These are phyloP conservation scores for Leptinotarsa texana DNA, from an alignment of 1,140 invertebrate species.

Conservation along the genomic window DNA sequence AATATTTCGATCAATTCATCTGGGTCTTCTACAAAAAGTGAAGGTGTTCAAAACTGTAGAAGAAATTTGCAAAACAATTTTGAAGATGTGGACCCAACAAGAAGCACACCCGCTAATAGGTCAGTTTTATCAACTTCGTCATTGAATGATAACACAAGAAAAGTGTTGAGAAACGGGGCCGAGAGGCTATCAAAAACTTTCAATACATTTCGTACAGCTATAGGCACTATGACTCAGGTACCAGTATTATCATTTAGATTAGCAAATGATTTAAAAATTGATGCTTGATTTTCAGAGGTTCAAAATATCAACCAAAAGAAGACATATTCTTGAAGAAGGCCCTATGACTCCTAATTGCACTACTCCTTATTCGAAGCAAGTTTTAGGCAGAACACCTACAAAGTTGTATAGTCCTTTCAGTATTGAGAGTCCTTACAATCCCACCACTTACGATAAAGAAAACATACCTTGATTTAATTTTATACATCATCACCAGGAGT, in stretches of 20 bases:
- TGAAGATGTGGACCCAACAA: constrained; percentile 26
- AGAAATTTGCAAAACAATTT: constrained; percentile 44
- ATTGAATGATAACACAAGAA: constrained; percentile 54
- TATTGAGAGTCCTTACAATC: constrained; percentile 61
- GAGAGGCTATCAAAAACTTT: constrained; percentile 65
- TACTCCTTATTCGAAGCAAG: constrained; percentile 59
- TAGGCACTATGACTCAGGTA: constrained; percentile 66
- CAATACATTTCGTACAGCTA: constrained; percentile 60
- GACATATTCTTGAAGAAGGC: constrained; percentile 63
- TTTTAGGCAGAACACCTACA: constrained; percentile 66
- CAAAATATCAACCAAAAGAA: constrained; percentile 61
- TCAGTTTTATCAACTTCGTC: constrained; percentile 51
- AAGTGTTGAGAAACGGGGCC: constrained; percentile 58
- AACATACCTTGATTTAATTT: constrained; percentile 31
- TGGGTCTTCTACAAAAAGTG: constrained; percentile 37
- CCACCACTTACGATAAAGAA: constrained; percentile 47
- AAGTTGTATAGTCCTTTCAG: constrained; percentile 69
- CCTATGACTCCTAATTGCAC: constrained; percentile 57
- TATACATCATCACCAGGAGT: too few species aligned
- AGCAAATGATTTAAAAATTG: not conserved
- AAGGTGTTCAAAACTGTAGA: constrained; percentile 37
- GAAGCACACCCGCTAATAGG: constrained; percentile 34
- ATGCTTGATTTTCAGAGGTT: constrained; percentile 51
- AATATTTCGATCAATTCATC: constrained; percentile 34
- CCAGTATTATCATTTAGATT: not conserved